Evolutionary conservation across 1,140 invertebrate genomes (phyloP).

Genomic region (Centruroides vittatus): DNA sequence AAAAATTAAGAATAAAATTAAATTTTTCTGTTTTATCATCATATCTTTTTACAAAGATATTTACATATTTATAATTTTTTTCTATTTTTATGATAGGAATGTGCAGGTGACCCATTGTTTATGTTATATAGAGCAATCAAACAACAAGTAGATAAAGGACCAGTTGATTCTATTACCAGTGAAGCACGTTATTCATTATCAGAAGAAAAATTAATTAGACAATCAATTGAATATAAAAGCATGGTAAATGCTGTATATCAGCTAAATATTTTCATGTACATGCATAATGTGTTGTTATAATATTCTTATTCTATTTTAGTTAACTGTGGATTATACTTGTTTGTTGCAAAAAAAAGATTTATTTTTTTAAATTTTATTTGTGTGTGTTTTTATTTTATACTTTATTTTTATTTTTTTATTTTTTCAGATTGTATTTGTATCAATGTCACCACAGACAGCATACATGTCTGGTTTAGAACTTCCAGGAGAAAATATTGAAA

Average conservation of each 20-base stretch:
- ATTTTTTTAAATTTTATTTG: background rate
- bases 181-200: conserved; percentile 96
- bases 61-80: no score
- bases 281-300: no score
- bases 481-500: conserved; percentile 51
- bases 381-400: background rate
- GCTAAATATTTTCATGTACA: no score
- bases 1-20: no score
- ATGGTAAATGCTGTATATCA: conserved; percentile 35
- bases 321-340: no score
- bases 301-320: no score
- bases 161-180: conserved; percentile 91
- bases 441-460: conserved; percentile 81
- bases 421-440: conserved; percentile 63
- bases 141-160: conserved; percentile 98
- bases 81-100: conserved; percentile 43
- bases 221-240: conserved; percentile 89
- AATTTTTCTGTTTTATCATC: no score
- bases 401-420: background rate
- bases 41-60: no score
- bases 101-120: conserved; percentile 91
- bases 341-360: no score
- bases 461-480: conserved; percentile 72
- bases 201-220: conserved; percentile 95
- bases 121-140: conserved; percentile 97